Base-by-base conservation (phyloP, 2,113 vertebrate species). In the Cynocephalus volans region DNA sequence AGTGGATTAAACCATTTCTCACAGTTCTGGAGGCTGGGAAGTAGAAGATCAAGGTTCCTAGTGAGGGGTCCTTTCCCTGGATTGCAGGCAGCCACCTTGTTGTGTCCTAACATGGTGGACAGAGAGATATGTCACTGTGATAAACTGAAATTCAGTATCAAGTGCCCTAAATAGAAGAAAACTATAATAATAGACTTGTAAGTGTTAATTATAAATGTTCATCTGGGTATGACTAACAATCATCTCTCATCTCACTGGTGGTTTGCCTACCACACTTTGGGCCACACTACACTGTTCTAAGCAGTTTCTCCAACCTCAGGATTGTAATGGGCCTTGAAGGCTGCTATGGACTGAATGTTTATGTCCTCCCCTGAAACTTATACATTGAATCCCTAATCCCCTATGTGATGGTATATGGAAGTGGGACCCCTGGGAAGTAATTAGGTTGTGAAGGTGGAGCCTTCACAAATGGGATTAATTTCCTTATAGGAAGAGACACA, bases 81-180 rank as follows among this genome's bases (percentile, higher is more conserved):
- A 41, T 41, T 41, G 41, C 41, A 41, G 41, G 41, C 41, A 41
- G 41, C 41, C 41, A 41, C 41, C 41, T 41, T 41, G 41, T 41
- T 41, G 41, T 41, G 41, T 41, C 41, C 41, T 41, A 41, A 41
- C 41, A 41, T 41, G 41, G 41, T 41, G 41, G 41, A 41, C 41
- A 41, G 41, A 41, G 41, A 41, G 41, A 41, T 41, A 41, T 41
- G 36, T 48, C 31, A 50, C 36, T 72, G 6, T 17, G 50, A 73
- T 67, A 88, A 69, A 88, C 48, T 83, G 48, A 93, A 89, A 90
- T 94, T 33, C 23, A 96, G 18, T 82, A 82, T 82, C 64, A 70
- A 90, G 81, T 87, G 18, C 33, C 54, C 76, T 70, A 91, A 93
- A 89, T 86, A 77, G 26, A 60, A 62, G 64, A 56, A 60, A 87